Percentiles rank a stretch among this genome's conserved stretches.
phyloP scores from a whole-genome alignment of 2,797 vertebrate species.

The Sternotherus odoratus region DNA sequence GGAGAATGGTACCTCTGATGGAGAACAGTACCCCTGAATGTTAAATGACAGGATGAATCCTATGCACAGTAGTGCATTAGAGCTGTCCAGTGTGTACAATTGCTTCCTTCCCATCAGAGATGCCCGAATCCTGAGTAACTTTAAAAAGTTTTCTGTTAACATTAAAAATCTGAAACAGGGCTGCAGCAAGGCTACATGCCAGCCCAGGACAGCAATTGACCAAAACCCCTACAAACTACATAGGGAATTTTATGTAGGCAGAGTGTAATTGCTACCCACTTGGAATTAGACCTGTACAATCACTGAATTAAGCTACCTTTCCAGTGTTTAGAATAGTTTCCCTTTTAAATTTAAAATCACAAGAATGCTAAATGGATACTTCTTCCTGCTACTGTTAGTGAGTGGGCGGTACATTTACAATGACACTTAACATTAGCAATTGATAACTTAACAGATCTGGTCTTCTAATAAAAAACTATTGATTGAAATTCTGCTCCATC shows the following conservation, averaged over 20 bases:
- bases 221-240: background rate
- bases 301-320: slow-evolving; percentile 16
- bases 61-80: fast-evolving
- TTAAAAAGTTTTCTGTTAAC: background rate
- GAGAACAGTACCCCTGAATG: fast-evolving
- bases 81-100: background rate
- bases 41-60: background rate
- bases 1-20: fast-evolving
- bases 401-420: background rate
- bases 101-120: background rate
- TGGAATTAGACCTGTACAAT: slow-evolving; percentile 42
- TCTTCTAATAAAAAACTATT: fast-evolving
- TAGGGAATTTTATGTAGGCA: background rate
- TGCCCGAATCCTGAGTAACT: slow-evolving; percentile 15
- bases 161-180: background rate
- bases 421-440: background rate
- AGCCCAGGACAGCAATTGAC: slow-evolving; percentile 25
- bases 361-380: slow-evolving; percentile 23
- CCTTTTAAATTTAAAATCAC: slow-evolving; percentile 41
- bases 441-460: background rate
- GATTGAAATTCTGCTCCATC: background rate
- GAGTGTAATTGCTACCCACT: slow-evolving; percentile 21
- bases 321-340: background rate
- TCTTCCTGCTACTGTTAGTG: background rate
- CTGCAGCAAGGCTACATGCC: background rate